Conservation (phyloP, 2,113 vertebrate genomes). For the Crocuta crocuta region DNA sequence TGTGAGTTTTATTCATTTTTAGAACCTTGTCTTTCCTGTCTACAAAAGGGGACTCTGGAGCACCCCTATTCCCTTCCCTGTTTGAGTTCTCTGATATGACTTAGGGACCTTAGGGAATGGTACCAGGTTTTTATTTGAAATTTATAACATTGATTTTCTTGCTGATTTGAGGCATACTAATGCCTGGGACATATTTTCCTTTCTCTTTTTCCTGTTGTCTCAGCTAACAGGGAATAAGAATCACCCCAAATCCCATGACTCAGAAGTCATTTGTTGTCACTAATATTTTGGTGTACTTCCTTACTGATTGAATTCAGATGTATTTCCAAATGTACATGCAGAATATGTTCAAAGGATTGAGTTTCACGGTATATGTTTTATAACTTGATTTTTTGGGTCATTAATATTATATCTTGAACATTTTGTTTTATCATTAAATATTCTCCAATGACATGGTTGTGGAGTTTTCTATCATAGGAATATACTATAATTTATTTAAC, state of each 20-base stretch:
- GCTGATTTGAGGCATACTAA: background rate
- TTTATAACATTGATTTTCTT: background rate
- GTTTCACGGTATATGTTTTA: slow-evolving; percentile 25
- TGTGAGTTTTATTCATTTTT: slow-evolving; percentile 17
- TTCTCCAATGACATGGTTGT: background rate
- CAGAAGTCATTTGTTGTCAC: background rate
- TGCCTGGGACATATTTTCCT: background rate
- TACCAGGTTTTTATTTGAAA: background rate
- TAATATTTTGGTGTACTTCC: background rate
- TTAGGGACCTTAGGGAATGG: background rate
- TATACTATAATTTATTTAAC: background rate
- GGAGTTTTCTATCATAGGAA: background rate
- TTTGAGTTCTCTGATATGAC: background rate
- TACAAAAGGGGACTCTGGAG: background rate
- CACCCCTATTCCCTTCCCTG: background rate
- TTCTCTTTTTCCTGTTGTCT: background rate
- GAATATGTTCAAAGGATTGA: background rate
- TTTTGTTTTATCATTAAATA: background rate
- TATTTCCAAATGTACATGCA: background rate
- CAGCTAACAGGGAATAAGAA: background rate
- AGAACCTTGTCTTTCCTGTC: background rate
- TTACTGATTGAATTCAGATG: background rate
- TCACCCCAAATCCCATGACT: background rate
- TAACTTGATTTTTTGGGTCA: slow-evolving; percentile 3
- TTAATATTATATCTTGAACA: background rate